phyloP scores from a whole-genome alignment of 2,797 vertebrate genomes.

The Gymnoscopelus microlampas region DNA sequence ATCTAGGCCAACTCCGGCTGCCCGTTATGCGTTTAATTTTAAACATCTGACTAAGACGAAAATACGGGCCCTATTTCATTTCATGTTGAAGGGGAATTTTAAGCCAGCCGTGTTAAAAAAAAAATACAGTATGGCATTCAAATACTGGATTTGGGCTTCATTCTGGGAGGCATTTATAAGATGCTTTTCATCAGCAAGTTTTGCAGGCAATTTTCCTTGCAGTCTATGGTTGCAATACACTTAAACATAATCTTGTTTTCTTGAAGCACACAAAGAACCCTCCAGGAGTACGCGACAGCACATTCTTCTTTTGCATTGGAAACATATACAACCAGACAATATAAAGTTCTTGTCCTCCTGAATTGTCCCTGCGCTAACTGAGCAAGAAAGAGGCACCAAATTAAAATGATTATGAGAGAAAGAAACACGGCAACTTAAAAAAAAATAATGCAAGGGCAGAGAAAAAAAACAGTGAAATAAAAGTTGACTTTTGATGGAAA shows the following conservation, averaged over 20 bases:
- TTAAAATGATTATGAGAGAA: slow-evolving; percentile 22
- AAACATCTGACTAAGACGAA: slow-evolving; percentile 16
- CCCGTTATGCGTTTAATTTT: slow-evolving; percentile 13
- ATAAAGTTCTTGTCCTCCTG: neutral
- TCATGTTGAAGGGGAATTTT: neutral
- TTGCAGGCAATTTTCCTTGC: neutral
- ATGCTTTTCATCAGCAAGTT: neutral
- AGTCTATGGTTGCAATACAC: neutral
- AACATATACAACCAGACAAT: slow-evolving; percentile 18
- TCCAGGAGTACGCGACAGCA: no score
- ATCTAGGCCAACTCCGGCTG: slow-evolving; percentile 21
- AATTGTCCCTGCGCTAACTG: slow-evolving; percentile 25
- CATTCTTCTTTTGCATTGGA: neutral
- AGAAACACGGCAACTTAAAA: slow-evolving; percentile 35
- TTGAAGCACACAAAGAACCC: neutral
- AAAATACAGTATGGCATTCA: neutral
- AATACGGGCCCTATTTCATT: slow-evolving; percentile 2
- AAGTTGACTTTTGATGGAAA: slow-evolving; percentile 37
- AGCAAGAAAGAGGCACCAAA: slow-evolving; percentile 40
- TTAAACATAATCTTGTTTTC: neutral
- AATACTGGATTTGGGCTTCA: slow-evolving; percentile 20
- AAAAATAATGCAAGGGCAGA: slow-evolving; percentile 5
- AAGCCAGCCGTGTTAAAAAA: neutral
- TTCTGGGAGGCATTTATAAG: neutral
- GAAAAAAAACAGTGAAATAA: slow-evolving; percentile 8